Evolutionary conservation across 2,113 vertebrate genomes (phyloP).

Genomic region (Upupa epops): DNA sequence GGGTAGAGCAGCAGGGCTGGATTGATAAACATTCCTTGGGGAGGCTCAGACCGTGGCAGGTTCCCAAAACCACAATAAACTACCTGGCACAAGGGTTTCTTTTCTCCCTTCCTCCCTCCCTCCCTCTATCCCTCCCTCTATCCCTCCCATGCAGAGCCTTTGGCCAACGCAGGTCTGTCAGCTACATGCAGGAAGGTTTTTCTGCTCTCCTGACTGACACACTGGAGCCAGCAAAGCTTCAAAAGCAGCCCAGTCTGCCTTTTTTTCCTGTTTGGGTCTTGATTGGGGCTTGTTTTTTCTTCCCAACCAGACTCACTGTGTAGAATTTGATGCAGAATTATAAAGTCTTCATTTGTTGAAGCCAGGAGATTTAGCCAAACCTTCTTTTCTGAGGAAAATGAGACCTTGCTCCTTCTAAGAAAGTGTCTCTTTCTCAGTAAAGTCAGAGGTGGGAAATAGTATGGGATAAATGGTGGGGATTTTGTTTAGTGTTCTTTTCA

Average conservation of each 20-base stretch:
- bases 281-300: neutral
- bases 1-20: neutral
- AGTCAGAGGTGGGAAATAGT: neutral
- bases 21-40: neutral
- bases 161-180: neutral
- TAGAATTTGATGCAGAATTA: neutral
- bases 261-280: neutral
- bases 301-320: neutral
- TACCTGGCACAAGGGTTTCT: neutral
- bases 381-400: neutral
- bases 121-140: neutral
- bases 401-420: neutral
- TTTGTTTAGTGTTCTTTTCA: neutral
- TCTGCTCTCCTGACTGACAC: neutral
- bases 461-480: neutral
- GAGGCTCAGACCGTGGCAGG: neutral
- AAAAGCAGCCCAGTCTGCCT: neutral
- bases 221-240: neutral
- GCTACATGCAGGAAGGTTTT: neutral
- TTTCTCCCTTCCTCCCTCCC: neutral
- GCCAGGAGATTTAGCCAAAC: neutral
- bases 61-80: neutral
- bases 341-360: neutral
- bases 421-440: neutral
- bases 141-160: accelerated